A percentile compares a stretch with the other conserved stretches of the same genome.
Evolutionary conservation across 2,888 invertebrate species (phyloP).

Genomic region (Ectropis crepuscularia): DNA sequence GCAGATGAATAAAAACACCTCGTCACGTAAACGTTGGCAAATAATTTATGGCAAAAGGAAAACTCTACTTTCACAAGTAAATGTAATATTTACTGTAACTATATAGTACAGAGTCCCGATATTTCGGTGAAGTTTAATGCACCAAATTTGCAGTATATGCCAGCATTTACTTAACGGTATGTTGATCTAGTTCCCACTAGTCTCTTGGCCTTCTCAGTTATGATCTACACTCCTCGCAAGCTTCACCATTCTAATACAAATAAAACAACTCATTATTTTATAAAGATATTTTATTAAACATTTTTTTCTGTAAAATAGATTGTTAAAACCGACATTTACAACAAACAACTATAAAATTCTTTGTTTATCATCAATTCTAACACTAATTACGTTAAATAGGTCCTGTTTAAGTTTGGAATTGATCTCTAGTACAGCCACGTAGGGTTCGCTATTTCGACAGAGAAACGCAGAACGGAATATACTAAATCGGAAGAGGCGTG

Average conservation of each 20-base stretch:
- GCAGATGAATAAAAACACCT: too few species aligned
- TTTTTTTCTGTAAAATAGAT: conserved; percentile 82
- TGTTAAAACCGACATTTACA: conserved; percentile 84
- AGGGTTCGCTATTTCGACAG: conserved; percentile 31
- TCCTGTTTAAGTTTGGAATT: conserved; percentile 69
- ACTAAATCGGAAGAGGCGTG: too few species aligned
- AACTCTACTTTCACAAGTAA: too few species aligned
- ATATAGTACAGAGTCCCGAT: too few species aligned
- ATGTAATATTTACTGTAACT: too few species aligned
- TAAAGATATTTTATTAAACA: conserved; percentile 84
- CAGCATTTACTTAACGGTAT: too few species aligned
- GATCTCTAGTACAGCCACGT: conserved; percentile 58
- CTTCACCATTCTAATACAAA: not conserved
- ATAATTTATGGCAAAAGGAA: too few species aligned
- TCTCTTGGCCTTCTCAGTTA: not conserved
- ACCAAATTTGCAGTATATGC: too few species aligned
- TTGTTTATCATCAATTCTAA: conserved; percentile 71
- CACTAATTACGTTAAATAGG: conserved; percentile 74
- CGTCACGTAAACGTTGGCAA: too few species aligned
- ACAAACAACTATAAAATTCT: conserved; percentile 84
- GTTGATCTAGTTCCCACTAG: not conserved
- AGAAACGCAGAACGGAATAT: too few species aligned
- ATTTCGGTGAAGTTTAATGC: too few species aligned
- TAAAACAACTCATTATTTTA: conserved; percentile 66
- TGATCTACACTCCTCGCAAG: not conserved